phyloP scores from a whole-genome alignment of 2,797 vertebrate species.

The Coracias cyanogaster region DNA sequence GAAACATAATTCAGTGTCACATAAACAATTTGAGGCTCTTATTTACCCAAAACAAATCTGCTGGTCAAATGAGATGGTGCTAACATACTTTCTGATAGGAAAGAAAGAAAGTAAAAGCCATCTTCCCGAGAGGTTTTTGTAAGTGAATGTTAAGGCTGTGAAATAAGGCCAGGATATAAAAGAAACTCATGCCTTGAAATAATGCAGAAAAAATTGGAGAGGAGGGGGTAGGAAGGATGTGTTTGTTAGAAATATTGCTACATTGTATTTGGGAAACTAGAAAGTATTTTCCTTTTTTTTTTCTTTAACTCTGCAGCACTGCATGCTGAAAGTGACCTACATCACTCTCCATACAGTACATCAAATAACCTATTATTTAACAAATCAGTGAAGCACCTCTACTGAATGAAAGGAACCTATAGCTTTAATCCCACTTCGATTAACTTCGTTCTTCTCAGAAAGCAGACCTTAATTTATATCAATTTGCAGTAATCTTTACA shows the following conservation, averaged over 20 bases:
- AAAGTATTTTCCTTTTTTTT: constrained; percentile 24
- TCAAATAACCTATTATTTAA: constrained; percentile 80
- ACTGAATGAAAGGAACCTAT: constrained; percentile 76
- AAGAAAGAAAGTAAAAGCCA: background rate
- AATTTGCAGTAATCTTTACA: constrained; percentile 78
- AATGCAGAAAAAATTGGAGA: background rate
- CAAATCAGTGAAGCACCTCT: constrained; percentile 78
- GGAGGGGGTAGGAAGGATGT: background rate
- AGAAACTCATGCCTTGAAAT: background rate
- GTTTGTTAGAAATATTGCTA: background rate
- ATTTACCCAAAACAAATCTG: background rate
- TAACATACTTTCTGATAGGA: background rate
- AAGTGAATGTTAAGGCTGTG: background rate
- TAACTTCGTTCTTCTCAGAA: constrained; percentile 75
- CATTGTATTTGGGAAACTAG: background rate
- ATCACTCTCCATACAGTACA: constrained; percentile 71
- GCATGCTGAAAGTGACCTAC: constrained; percentile 73
- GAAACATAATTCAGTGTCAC: background rate
- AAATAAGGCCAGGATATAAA: background rate
- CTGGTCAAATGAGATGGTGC: background rate
- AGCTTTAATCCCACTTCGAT: constrained; percentile 77
- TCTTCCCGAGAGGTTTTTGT: background rate
- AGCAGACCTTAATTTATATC: constrained; percentile 79
- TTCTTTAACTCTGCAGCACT: constrained; percentile 23
- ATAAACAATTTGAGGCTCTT: background rate